Percentiles rank a stretch among this genome's conserved stretches.
Evolutionary conservation across 2,797 vertebrate genomes (phyloP).

Genomic region (Staurois parvus): DNA sequence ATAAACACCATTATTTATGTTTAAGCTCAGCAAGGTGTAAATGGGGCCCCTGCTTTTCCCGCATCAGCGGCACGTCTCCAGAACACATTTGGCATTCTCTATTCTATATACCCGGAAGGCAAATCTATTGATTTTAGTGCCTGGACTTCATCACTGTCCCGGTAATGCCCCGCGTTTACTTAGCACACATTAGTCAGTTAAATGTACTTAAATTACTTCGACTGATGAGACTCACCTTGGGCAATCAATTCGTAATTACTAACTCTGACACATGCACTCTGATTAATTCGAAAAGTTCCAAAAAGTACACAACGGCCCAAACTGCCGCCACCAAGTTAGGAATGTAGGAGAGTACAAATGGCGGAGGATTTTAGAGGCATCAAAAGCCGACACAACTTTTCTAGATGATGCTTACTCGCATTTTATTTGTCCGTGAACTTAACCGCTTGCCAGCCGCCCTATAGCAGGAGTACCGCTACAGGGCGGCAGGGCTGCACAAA

Average conservation of each 20-base stretch:
- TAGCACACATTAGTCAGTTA: conserved; percentile 31
- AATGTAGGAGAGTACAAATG: too few species aligned
- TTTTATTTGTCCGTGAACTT: too few species aligned
- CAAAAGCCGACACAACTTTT: too few species aligned
- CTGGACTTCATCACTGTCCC: conserved; percentile 41
- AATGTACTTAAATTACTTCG: conserved; percentile 39
- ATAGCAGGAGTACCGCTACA: too few species aligned
- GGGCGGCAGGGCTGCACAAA: too few species aligned
- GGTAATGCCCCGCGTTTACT: conserved; percentile 21
- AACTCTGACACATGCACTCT: conserved; percentile 24
- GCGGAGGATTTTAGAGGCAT: too few species aligned
- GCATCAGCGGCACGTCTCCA: not conserved
- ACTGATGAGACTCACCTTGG: conserved; percentile 21
- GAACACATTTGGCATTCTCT: conserved; percentile 1
- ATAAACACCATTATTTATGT: conserved; percentile 18
- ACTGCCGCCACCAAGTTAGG: not conserved
- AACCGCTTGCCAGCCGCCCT: too few species aligned
- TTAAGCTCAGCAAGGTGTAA: conserved; percentile 20
- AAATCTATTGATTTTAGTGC: conserved; percentile 34
- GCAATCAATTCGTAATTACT: conserved; percentile 34
- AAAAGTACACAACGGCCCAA: not conserved
- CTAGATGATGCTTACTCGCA: too few species aligned
- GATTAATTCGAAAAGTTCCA: conserved; percentile 10
- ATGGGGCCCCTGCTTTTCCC: not conserved
- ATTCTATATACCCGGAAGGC: not conserved